A percentile compares a stretch with the other conserved stretches of the same genome.
Evolutionary conservation across 2,113 vertebrate species (phyloP).

Genomic region (Arenaria interpres): DNA sequence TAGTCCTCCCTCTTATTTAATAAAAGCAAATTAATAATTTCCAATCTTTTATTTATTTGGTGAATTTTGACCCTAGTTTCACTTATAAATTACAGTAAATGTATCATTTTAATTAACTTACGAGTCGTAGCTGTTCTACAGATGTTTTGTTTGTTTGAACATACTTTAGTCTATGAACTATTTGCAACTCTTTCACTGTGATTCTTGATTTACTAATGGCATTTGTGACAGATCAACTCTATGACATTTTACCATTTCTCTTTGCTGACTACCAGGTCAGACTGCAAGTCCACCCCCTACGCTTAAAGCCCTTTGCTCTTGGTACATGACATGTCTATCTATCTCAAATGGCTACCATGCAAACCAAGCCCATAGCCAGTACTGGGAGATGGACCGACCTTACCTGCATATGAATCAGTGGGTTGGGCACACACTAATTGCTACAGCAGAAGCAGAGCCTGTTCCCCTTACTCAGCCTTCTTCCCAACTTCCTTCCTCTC

Average conservation of each 20-base stretch:
- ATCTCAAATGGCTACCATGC: accelerated
- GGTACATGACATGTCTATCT: not conserved
- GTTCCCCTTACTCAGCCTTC: not conserved
- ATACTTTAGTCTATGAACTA: not conserved
- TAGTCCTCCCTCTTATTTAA: constrained; percentile 13
- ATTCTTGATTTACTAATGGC: not conserved
- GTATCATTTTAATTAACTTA: constrained; percentile 20
- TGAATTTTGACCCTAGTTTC: constrained; percentile 7
- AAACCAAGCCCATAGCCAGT: not conserved
- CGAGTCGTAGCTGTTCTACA: not conserved
- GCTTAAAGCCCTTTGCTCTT: not conserved
- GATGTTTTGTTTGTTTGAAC: not conserved
- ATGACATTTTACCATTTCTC: not conserved
- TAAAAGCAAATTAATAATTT: constrained; percentile 37
- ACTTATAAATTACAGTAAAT: constrained; percentile 6
- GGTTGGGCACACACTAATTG: not conserved
- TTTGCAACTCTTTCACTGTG: not conserved
- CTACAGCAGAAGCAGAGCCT: not conserved
- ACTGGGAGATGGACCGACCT: not conserved
- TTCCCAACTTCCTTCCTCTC: not conserved
- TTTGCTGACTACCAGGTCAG: not conserved
- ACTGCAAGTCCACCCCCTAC: not conserved
- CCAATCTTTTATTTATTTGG: not conserved
- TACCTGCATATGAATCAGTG: not conserved
- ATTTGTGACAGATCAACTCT: not conserved